Base-by-base conservation (phyloP, 2,113 vertebrate genomes). In the Synodontis membranacea region DNA sequence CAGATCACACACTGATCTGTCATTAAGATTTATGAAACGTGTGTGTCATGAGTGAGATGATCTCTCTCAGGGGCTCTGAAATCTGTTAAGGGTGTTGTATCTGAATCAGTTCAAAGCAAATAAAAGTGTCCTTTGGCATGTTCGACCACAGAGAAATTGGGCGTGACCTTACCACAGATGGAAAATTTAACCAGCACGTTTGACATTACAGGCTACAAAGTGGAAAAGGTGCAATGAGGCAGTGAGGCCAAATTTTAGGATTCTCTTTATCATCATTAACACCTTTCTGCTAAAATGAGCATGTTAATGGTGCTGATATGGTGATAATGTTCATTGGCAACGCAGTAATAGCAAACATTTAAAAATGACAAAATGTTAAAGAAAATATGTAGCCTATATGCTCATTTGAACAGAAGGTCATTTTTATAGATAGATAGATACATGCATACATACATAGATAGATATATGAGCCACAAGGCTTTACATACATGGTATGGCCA, bases 11-110 rank as follows among this genome's bases (percentile, higher is more conserved):
- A 83, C 76, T 78, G 62, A 83, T 78, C 70, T 82, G 74, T 83
- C 84, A 83, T 46, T 46, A 86, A 88, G 80, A 89, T 89, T 89
- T 87, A 86, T 87, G 86, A 89, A 86, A 89, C 60, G 64, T 89
- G 88, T 82, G 85, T 86, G 88, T 89, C 85, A 85, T 50, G 81
- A 74, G 75, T 37, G 84, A 89, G 86, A 83, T 83, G 83, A 87
- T 87, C 58, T 79, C 39, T 79, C 86, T 83, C 84, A 52, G 8
- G 86, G 86, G 70, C 64, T 86, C 31, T 83, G 54, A 70, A 87
- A 83, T 83, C 86, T 83, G 86, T 87, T 89, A 62, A 83, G 50
- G 80, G 83, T 89, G 88, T 84, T 89, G 84, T 85, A 86, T 83
- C 82, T 62, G 80, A 86, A 89, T 81, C 50, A 34, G 84, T 89